Percentiles rank a stretch among this genome's conserved stretches.
Evolutionary conservation across 2,797 vertebrate genomes (phyloP).

Genomic region (Graptemys geographica): DNA sequence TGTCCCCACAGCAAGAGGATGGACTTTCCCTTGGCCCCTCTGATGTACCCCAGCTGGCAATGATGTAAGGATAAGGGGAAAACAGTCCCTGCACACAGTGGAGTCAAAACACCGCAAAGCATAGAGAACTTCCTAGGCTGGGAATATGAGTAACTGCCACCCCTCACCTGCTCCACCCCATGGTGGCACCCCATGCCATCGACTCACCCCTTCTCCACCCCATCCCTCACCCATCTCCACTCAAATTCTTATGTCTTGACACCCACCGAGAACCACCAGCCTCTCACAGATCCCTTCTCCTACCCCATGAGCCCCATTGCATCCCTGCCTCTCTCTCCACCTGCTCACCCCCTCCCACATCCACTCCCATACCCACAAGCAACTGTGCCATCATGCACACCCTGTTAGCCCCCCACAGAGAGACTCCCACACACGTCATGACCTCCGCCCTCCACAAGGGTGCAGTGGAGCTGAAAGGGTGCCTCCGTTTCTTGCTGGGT

Average conservation of each 20-base stretch:
- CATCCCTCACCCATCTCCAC: neutral
- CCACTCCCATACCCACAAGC: neutral
- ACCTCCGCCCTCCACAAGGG: too few relatives aligned
- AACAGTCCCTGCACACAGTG: neutral
- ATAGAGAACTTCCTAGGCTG: neutral
- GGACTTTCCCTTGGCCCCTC: neutral
- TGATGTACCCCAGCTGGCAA: neutral
- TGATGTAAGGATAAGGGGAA: neutral
- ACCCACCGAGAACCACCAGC: neutral
- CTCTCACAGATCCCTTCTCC: neutral
- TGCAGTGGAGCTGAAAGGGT: neutral
- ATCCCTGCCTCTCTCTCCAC: neutral
- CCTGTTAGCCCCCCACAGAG: neutral
- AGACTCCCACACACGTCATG: neutral
- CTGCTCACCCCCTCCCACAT: neutral
- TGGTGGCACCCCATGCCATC: neutral
- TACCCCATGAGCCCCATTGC: neutral
- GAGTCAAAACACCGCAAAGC: neutral
- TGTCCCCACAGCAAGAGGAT: neutral
- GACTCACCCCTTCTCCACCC: neutral
- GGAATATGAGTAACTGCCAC: neutral
- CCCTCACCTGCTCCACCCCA: neutral
- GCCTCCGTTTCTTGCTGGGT: neutral
- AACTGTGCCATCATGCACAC: neutral
- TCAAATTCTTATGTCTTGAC: neutral